Percentiles rank a stretch among this genome's conserved stretches.
These are phyloP conservation scores for Platyscelio sp. DNA, from an alignment of 2,888 invertebrate genomes.

Conservation along the genomic window DNA sequence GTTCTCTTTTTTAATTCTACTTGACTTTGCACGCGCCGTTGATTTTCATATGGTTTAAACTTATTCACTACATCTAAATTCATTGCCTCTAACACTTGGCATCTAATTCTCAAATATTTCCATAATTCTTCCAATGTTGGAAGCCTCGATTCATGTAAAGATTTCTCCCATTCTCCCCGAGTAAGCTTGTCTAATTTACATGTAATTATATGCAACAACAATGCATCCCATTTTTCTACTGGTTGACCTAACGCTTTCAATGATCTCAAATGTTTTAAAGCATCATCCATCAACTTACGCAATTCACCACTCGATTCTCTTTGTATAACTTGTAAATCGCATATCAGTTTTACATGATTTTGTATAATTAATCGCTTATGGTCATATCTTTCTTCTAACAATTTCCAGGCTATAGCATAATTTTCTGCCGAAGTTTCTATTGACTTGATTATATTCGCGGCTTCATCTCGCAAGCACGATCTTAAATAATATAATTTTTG, in stretches of 20 bases:
- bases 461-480: constrained; percentile 14
- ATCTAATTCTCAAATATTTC: constrained; percentile 27
- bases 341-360: constrained; percentile 50
- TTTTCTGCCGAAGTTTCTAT: background rate
- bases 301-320: constrained; percentile 39
- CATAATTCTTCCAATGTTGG: constrained; percentile 12
- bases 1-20: constrained; percentile 4
- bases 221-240: constrained; percentile 7
- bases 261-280: constrained; percentile 33
- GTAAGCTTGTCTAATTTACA: constrained; percentile 22
- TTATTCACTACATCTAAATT: background rate
- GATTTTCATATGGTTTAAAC: background rate
- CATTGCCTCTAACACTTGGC: constrained; percentile 18
- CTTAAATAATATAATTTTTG: constrained; percentile 62
- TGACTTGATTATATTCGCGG: background rate
- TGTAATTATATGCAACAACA: constrained; percentile 24
- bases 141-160: background rate
- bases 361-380: constrained; percentile 38
- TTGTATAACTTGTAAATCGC: constrained; percentile 29
- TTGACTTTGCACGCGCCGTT: background rate
- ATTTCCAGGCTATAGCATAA: background rate
- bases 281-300: background rate
- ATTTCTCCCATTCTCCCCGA: constrained; percentile 33
- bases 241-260: constrained; percentile 11
- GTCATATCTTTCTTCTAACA: constrained; percentile 4